Base-by-base conservation (phyloP, 2,888 invertebrate genomes). In the Ecdyonurus torrentis region DNA sequence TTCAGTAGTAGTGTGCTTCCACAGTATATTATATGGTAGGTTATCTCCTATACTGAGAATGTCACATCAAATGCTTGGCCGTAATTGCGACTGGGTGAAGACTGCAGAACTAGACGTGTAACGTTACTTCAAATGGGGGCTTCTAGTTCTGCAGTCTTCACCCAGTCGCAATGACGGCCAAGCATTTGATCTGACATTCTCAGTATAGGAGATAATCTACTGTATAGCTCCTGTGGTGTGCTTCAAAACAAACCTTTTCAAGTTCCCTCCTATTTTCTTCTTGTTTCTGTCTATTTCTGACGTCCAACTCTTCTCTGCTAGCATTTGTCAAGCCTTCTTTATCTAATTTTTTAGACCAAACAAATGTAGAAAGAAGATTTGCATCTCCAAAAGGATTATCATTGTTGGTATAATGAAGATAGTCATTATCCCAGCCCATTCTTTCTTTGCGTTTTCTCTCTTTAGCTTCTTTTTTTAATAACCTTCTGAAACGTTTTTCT, bases 381-480 rank as follows among this genome's bases (percentile, higher is more conserved):
- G 91, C 91, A 79, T 99, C 99, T 0, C 98, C 98, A 74, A 98
- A 99, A 0, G 99, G 99, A 77, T 99, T 99, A 75, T 99, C 97
- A 61, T 91, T 89, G 74, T 99, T 96, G 0, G 98, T 97, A 72
- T 98, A 99, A 71, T 94, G 93, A 65, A 95, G 83, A 73, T 95
- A 95, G 74, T 97, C 96, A 67, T 89, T 91, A 74, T 96, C 96
- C 96, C 95, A 96, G 3, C 96, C 96, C 94, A 96, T 95, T 67
- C 91, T 80, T 73, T 93, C 90, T 63, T 94, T 89, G 0, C 92
- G 77, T 65, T 84, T 85, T 1, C 89, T 80, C 74, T 95, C 94
- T 71, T 97, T 97, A 0, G 85, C 87, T 72, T 91, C 89, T 74
- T 97, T 98, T 71, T 97, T 98, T 62, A 82, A 81, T 55, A 98